phyloP scores from a whole-genome alignment of 2,888 invertebrate genomes.

The Dendrolimus houi region DNA sequence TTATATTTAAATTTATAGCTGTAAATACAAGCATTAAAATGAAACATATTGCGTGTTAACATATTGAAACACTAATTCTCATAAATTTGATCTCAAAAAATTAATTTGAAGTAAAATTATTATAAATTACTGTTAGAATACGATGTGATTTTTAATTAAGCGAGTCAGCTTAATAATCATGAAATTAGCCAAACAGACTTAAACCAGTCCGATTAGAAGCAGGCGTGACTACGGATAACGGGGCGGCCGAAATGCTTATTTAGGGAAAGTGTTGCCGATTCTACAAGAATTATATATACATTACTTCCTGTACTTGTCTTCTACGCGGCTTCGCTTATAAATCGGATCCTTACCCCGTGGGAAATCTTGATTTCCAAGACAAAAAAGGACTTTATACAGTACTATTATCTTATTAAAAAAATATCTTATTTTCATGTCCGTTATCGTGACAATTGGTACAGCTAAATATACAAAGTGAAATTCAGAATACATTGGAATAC shows the following conservation, averaged over 20 bases:
- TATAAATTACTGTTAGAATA: background rate
- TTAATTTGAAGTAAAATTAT: background rate
- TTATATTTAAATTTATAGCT: conserved; percentile 21
- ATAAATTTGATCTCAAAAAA: background rate
- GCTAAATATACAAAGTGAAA: too few species aligned
- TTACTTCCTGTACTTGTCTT: too few species aligned
- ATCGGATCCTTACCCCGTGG: too few species aligned
- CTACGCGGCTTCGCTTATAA: too few species aligned
- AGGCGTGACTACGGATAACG: conserved; percentile 24
- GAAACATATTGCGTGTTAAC: background rate
- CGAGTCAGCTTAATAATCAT: conserved; percentile 11
- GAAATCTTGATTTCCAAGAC: too few species aligned
- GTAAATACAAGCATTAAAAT: background rate
- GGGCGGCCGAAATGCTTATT: conserved; percentile 23
- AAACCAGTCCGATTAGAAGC: conserved; percentile 25
- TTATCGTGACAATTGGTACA: too few species aligned
- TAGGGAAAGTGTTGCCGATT: background rate
- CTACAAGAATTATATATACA: background rate
- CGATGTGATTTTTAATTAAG: background rate
- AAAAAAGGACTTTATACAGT: too few species aligned
- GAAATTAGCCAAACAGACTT: conserved; percentile 21
- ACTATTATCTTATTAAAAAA: too few species aligned
- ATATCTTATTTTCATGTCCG: too few species aligned
- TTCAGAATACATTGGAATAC: too few species aligned
- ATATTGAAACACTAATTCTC: background rate